Conservation (phyloP, 2,797 vertebrate species). For the Megaceryle alcyon region DNA sequence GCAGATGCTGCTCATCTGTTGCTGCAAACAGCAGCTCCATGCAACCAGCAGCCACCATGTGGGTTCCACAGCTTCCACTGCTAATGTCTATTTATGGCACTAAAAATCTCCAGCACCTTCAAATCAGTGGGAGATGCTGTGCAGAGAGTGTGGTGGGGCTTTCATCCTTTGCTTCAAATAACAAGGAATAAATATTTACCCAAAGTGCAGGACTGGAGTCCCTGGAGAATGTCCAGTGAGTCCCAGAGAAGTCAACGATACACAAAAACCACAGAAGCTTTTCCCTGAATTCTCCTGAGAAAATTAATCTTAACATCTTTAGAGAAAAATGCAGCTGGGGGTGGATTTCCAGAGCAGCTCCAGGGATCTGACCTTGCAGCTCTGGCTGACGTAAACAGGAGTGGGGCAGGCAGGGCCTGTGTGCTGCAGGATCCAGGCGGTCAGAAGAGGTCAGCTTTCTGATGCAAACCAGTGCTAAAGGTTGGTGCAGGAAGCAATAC, state of each 20-base stretch:
- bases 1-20: not conserved
- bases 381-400: conserved; percentile 57
- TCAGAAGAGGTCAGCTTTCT: not conserved
- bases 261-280: conserved; percentile 46
- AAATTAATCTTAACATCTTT: conserved; percentile 58
- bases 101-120: conserved; percentile 33
- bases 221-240: conserved; percentile 45
- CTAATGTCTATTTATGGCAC: not conserved
- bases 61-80: not conserved
- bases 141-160: conserved; percentile 24
- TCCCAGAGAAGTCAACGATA: conserved; percentile 57
- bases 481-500: conserved; percentile 1
- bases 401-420: conserved; percentile 34
- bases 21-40: not conserved
- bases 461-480: not conserved
- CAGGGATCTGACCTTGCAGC: conserved; percentile 55
- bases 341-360: conserved; percentile 48
- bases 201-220: conserved; percentile 43
- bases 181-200: conserved; percentile 69
- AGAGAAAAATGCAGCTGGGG: conserved; percentile 67
- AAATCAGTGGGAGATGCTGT: conserved; percentile 10
- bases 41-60: not conserved
- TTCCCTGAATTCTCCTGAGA: conserved; percentile 60
- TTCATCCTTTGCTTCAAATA: conserved; percentile 55
- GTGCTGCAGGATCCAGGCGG: not conserved